Evolutionary conservation across 2,113 vertebrate species (phyloP).

Genomic region (Callocephalon fimbriatum): DNA sequence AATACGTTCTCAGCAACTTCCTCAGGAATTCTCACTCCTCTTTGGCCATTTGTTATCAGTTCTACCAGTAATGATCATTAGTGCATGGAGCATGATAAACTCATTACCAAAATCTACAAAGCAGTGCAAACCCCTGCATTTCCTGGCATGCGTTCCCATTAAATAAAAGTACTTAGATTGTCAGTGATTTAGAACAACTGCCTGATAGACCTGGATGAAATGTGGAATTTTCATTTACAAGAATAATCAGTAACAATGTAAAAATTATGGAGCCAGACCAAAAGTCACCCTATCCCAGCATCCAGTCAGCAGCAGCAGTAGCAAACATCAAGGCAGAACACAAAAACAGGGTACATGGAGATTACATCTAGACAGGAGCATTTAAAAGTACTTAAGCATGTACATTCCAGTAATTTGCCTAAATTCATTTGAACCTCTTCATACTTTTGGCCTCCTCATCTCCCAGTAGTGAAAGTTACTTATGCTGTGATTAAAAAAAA

Average conservation of each 20-base stretch:
- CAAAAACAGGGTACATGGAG: not conserved
- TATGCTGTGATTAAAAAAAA: not conserved
- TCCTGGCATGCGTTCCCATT: not conserved
- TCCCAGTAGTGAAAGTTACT: not conserved
- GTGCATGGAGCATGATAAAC: not conserved
- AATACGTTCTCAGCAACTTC: slow-evolving; percentile 60
- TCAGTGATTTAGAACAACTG: not conserved
- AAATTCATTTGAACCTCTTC: not conserved
- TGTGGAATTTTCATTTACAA: not conserved
- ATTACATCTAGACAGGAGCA: not conserved
- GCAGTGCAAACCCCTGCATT: not conserved
- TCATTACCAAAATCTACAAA: slow-evolving; percentile 50
- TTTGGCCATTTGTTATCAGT: slow-evolving; percentile 65
- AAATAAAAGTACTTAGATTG: not conserved
- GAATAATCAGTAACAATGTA: not conserved
- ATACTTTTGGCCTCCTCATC: not conserved
- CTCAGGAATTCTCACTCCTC: slow-evolving; percentile 68
- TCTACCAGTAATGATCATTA: slow-evolving; percentile 37
- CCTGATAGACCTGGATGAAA: not conserved
- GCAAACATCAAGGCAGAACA: not conserved
- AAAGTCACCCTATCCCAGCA: not conserved
- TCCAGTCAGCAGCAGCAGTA: not conserved
- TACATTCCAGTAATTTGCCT: not conserved
- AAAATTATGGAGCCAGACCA: not conserved
- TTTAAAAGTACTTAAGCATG: not conserved